A percentile compares a stretch with the other conserved stretches of the same genome.
Conservation (phyloP, 2,113 vertebrate genomes). For the Rhodinocichla rosea region DNA sequence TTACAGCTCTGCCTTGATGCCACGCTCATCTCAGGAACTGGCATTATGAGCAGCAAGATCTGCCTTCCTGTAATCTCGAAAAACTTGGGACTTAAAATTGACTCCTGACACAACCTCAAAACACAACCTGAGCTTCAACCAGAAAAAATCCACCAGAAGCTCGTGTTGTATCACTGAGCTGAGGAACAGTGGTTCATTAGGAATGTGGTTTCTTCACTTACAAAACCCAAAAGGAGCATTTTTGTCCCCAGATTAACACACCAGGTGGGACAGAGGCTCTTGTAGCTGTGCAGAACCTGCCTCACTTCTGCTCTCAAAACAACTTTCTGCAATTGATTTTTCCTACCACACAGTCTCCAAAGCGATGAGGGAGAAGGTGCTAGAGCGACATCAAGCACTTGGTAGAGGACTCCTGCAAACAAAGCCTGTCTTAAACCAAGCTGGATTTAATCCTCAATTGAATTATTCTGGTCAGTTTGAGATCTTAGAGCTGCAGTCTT, state of each 20-base stretch:
- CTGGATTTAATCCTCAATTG: background rate
- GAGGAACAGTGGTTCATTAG: background rate
- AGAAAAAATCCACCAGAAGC: background rate
- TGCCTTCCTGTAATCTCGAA: background rate
- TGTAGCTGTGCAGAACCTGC: accelerated
- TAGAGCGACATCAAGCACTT: background rate
- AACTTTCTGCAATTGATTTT: background rate
- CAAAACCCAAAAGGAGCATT: background rate
- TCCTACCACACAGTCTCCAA: background rate
- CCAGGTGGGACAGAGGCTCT: background rate
- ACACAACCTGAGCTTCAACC: background rate
- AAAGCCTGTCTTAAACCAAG: background rate
- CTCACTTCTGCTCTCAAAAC: background rate
- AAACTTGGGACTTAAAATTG: background rate
- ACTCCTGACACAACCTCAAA: background rate
- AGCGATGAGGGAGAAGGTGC: background rate
- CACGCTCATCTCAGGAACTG: background rate
- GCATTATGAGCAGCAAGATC: background rate
- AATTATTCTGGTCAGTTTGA: background rate
- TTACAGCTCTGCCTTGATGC: background rate
- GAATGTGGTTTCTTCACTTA: background rate
- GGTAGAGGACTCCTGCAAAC: background rate
- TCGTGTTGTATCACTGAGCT: accelerated
- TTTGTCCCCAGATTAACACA: background rate
- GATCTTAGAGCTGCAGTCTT: background rate